These are phyloP conservation scores for Caenorhabditis sp. DNA, from an alignment of 2,888 invertebrate genomes.

Conservation along the genomic window DNA sequence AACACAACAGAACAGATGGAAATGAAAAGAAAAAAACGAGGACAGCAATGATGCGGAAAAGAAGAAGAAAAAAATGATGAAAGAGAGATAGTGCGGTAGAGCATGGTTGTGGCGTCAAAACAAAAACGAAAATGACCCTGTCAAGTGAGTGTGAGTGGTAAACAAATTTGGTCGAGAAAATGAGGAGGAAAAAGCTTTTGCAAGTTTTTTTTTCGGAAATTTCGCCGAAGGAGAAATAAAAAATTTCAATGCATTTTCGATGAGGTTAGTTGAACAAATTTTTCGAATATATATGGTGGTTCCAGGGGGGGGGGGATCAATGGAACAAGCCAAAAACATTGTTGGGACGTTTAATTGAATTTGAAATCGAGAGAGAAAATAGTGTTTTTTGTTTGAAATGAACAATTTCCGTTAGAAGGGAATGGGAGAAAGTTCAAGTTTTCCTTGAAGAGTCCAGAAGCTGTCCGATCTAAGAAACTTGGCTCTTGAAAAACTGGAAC, in stretches of 20 bases:
- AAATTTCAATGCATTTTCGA: not conserved
- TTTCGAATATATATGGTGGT: too few relatives aligned
- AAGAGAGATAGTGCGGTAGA: not conserved
- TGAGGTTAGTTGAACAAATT: not conserved
- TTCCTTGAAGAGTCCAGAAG: too few relatives aligned
- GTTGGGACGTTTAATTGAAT: too few relatives aligned
- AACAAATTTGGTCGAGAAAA: not conserved
- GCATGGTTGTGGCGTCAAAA: not conserved
- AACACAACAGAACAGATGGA: not conserved
- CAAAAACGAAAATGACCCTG: not conserved
- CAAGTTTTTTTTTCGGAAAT: not conserved
- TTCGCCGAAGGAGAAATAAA: not conserved
- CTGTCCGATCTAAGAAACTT: too few relatives aligned
- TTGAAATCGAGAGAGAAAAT: too few relatives aligned
- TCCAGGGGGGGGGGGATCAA: too few relatives aligned
- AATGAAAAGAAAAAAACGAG: not conserved
- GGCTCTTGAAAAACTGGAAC: too few relatives aligned
- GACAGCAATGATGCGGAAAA: not conserved
- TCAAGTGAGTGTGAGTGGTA: not conserved
- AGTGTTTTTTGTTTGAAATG: too few relatives aligned
- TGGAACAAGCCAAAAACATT: too few relatives aligned
- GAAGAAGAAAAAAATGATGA: not conserved
- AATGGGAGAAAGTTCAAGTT: too few relatives aligned
- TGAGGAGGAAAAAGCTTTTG: constrained; percentile 1
- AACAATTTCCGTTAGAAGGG: too few relatives aligned